These are phyloP conservation scores for Polypedilum vanderplanki DNA, from an alignment of 1,140 invertebrate genomes.

Conservation along the genomic window DNA sequence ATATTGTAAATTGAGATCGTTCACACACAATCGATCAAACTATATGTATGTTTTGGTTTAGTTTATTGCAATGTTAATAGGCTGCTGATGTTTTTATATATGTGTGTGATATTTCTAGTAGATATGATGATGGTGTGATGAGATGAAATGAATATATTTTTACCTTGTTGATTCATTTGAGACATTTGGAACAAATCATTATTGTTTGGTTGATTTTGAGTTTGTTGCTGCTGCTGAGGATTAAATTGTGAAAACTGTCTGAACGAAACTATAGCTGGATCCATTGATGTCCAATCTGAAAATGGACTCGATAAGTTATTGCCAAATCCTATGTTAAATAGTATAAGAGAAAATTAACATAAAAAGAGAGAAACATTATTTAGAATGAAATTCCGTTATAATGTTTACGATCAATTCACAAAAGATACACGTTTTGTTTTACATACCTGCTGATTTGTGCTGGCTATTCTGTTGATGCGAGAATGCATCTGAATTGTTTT, in stretches of 20 bases:
- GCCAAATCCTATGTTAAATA: slow-evolving; percentile 35
- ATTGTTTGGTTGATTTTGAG: slow-evolving; percentile 14
- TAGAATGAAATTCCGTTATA: slow-evolving; percentile 34
- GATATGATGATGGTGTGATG: neutral
- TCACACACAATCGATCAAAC: neutral
- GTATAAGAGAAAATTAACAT: neutral
- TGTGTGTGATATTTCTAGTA: too few relatives aligned
- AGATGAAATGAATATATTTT: slow-evolving; percentile 30
- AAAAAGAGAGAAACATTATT: neutral
- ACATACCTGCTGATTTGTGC: slow-evolving; percentile 36
- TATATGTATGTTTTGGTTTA: too few relatives aligned
- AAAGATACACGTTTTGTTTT: slow-evolving; percentile 30
- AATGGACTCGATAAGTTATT: slow-evolving; percentile 31
- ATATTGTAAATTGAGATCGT: slow-evolving; percentile 7
- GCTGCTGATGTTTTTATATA: too few relatives aligned
- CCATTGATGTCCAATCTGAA: slow-evolving; percentile 41
- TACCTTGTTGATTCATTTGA: slow-evolving; percentile 40
- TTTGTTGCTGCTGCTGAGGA: slow-evolving; percentile 30
- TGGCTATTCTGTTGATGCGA: slow-evolving; percentile 33
- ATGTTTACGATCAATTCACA: neutral
- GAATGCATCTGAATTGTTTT: slow-evolving; percentile 28
- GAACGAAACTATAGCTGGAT: slow-evolving; percentile 43
- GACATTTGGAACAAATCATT: slow-evolving; percentile 38
- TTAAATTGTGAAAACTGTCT: slow-evolving; percentile 41
- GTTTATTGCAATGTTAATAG: too few relatives aligned